These are phyloP conservation scores for Pangasius krempfi DNA, from an alignment of 2,797 vertebrate species.

Conservation along the genomic window DNA sequence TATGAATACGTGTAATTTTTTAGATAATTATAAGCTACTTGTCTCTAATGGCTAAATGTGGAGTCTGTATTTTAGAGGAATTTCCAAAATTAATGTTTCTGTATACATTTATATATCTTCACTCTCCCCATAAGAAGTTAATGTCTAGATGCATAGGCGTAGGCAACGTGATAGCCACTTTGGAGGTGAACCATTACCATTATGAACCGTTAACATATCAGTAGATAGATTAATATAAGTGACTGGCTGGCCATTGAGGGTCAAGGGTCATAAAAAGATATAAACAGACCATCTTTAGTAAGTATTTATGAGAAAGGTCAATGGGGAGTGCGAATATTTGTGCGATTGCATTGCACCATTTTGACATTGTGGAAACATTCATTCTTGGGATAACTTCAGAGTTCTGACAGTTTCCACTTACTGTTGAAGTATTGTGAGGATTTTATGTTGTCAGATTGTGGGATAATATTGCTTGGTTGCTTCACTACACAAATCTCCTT, in stretches of 20 bases:
- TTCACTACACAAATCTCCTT: conserved; percentile 4
- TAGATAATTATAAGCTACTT: neutral
- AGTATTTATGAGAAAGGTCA: neutral
- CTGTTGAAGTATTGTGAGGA: neutral
- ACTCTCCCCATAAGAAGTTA: neutral
- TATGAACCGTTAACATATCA: neutral
- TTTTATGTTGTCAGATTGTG: neutral
- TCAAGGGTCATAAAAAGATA: neutral
- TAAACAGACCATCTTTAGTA: neutral
- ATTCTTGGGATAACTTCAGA: neutral
- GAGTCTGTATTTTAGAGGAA: neutral
- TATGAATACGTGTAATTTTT: neutral
- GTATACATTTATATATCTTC: neutral
- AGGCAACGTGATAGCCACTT: neutral
- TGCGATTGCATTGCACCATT: neutral
- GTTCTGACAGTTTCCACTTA: neutral
- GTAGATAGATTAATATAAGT: neutral
- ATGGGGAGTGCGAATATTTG: neutral
- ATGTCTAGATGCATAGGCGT: neutral
- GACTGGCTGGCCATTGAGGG: neutral
- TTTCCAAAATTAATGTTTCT: neutral
- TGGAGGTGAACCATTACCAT: neutral
- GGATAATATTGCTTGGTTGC: conserved; percentile 17
- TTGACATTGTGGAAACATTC: neutral
- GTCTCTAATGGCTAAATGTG: neutral